Percentiles rank a stretch among this genome's conserved stretches.
phyloP scores from a whole-genome alignment of 2,113 vertebrate species.

The Siniperca knerii region DNA sequence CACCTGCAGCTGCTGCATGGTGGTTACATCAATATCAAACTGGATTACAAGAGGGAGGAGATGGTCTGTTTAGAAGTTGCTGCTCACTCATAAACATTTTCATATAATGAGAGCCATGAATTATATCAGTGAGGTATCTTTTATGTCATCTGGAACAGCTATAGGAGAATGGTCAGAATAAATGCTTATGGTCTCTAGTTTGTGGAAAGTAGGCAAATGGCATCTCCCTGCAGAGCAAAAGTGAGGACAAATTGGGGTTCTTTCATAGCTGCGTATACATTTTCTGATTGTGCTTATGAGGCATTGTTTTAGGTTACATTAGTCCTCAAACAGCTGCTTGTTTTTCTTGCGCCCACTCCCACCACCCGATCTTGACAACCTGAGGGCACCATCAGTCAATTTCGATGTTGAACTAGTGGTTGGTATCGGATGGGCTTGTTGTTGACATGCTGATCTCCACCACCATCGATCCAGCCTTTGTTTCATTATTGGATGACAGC shows the following conservation, averaged over 20 bases:
- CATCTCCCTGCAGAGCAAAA: slow-evolving; percentile 44
- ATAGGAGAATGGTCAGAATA: slow-evolving; percentile 15
- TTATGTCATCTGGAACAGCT: slow-evolving; percentile 1
- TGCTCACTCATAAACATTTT: slow-evolving; percentile 29
- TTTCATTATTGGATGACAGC: slow-evolving; percentile 75
- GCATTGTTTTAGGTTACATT: slow-evolving; percentile 52
- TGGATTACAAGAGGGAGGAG: slow-evolving; percentile 2
- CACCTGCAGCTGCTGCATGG: slow-evolving; percentile 39
- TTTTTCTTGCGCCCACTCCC: slow-evolving; percentile 16
- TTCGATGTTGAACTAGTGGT: slow-evolving; percentile 48
- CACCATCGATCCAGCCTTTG: slow-evolving; percentile 56
- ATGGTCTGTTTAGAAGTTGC: slow-evolving; percentile 16
- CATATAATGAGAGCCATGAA: slow-evolving; percentile 12
- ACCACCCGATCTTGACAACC: slow-evolving; percentile 29
- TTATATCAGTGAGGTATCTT: slow-evolving; percentile 4
- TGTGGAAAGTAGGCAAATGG: slow-evolving; percentile 50
- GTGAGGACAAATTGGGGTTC: slow-evolving; percentile 54
- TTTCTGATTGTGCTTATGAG: slow-evolving; percentile 53
- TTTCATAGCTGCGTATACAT: slow-evolving; percentile 45
- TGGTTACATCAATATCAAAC: slow-evolving; percentile 27
- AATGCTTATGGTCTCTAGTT: slow-evolving; percentile 30
- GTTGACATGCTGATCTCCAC: slow-evolving; percentile 68
- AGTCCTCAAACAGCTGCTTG: slow-evolving; percentile 53
- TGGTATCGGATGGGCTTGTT: slow-evolving; percentile 38
- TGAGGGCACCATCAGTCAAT: slow-evolving; percentile 55